A percentile compares a stretch with the other conserved stretches of the same genome.
Evolutionary conservation across 1,140 invertebrate genomes (phyloP).

Genomic region (Drosophila kikkawai): DNA sequence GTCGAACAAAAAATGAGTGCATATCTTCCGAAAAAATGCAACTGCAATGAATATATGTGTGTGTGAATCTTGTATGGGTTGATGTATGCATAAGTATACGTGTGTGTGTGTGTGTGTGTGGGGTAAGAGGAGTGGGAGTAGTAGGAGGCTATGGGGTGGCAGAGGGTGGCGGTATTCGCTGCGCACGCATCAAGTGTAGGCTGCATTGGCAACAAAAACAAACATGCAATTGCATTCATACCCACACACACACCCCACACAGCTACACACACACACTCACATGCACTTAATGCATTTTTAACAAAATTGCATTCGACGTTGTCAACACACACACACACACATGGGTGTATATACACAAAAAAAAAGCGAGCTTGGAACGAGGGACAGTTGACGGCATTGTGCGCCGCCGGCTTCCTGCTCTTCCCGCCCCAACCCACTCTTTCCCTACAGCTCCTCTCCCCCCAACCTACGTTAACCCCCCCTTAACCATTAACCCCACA

Average conservation of each 20-base stretch:
- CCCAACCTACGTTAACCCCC: conserved; percentile 4
- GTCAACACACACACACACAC: conserved; percentile 57
- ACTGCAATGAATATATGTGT: conserved; percentile 54
- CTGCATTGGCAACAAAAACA: conserved; percentile 81
- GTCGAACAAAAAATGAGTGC: conserved; percentile 76
- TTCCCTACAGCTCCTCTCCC: conserved; percentile 3
- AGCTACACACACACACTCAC: conserved; percentile 41
- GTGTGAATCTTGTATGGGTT: conserved; percentile 34
- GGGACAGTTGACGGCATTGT: conserved; percentile 69
- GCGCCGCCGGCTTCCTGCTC: conserved; percentile 43
- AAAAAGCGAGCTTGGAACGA: conserved; percentile 43
- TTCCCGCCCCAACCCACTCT: conserved; percentile 3
- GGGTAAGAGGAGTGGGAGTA: conserved; percentile 11
- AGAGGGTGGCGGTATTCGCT: conserved; percentile 49
- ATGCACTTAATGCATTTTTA: conserved; percentile 81
- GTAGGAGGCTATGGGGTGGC: conserved; percentile 4
- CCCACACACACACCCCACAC: conserved; percentile 46
- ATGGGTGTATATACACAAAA: conserved; percentile 12
- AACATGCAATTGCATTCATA: conserved; percentile 82
- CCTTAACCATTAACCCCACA: conserved; percentile 47
- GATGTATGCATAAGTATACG: conserved; percentile 35
- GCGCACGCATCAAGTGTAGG: conserved; percentile 78
- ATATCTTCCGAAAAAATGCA: conserved; percentile 84
- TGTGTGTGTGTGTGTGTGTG: conserved; percentile 8
- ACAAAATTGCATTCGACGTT: conserved; percentile 81